Conservation (phyloP, 2,888 invertebrate species). For the Folsomia candida region DNA sequence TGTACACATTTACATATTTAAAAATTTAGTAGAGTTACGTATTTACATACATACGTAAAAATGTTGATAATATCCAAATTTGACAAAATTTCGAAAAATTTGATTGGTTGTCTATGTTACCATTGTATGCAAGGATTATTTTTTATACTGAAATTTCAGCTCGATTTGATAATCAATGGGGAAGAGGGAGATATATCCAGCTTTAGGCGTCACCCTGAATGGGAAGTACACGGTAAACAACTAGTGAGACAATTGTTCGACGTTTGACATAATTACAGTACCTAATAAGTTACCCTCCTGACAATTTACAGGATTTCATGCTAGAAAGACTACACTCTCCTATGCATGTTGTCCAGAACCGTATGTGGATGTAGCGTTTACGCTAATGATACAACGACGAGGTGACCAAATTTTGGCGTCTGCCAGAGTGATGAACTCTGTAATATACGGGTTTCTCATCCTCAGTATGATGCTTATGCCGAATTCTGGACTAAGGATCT, state of each 20-base stretch:
- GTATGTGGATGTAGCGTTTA: conserved; percentile 90
- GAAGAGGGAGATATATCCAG: conserved; percentile 82
- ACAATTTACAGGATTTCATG: conserved; percentile 67
- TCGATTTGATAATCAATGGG: conserved; percentile 58
- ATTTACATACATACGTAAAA: too few species aligned
- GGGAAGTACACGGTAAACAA: conserved; percentile 65
- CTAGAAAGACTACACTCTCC: conserved; percentile 80
- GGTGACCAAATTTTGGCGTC: background rate
- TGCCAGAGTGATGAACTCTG: background rate
- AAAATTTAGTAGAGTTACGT: too few species aligned
- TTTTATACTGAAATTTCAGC: conserved; percentile 57
- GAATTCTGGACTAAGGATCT: too few species aligned
- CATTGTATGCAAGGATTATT: background rate
- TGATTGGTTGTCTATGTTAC: background rate
- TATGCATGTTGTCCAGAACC: conserved; percentile 92
- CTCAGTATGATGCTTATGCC: background rate
- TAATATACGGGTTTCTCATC: background rate
- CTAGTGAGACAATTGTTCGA: too few species aligned
- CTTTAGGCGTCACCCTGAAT: conserved; percentile 98
- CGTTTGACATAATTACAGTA: background rate
- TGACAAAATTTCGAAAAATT: too few species aligned
- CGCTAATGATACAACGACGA: conserved; percentile 88
- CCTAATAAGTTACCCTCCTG: too few species aligned
- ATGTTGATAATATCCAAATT: too few species aligned
- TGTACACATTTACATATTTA: too few species aligned